Percentiles rank a stretch among this genome's conserved stretches.
Evolutionary conservation across 2,113 vertebrate species (phyloP).

Genomic region (Opisthocomus hoazin): DNA sequence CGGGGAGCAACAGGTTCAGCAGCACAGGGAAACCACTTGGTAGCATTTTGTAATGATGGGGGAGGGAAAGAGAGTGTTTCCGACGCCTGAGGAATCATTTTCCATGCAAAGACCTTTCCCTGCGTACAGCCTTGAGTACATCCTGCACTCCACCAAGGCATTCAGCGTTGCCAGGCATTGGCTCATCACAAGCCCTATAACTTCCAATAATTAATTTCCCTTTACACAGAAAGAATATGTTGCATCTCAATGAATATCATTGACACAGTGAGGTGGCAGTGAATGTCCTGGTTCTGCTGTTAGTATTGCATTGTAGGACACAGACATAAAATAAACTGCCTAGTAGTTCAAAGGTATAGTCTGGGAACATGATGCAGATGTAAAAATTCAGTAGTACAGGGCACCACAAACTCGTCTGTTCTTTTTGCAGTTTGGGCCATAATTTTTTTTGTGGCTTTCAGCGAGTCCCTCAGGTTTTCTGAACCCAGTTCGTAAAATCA

Average conservation of each 20-base stretch:
- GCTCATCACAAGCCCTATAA: neutral
- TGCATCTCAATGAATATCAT: neutral
- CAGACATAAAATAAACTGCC: neutral
- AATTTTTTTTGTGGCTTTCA: neutral
- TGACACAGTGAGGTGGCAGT: neutral
- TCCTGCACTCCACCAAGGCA: neutral
- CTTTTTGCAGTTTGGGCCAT: neutral
- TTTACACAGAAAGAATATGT: neutral
- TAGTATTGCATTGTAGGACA: neutral
- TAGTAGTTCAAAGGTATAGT: neutral
- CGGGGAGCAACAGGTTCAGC: neutral
- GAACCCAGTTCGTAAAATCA: neutral
- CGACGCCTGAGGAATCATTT: neutral
- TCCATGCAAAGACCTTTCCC: neutral
- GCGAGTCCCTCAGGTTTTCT: constrained; percentile 2
- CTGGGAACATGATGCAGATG: neutral
- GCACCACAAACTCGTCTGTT: neutral
- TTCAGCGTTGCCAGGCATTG: neutral
- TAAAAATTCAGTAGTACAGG: neutral
- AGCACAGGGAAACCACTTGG: neutral
- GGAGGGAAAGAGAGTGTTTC: neutral
- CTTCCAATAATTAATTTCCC: constrained; percentile 1
- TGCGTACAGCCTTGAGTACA: neutral
- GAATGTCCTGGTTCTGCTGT: neutral
- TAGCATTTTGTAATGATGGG: neutral